These are phyloP conservation scores for Corythornis cristatus DNA, from an alignment of 2,113 vertebrate species.

Conservation along the genomic window DNA sequence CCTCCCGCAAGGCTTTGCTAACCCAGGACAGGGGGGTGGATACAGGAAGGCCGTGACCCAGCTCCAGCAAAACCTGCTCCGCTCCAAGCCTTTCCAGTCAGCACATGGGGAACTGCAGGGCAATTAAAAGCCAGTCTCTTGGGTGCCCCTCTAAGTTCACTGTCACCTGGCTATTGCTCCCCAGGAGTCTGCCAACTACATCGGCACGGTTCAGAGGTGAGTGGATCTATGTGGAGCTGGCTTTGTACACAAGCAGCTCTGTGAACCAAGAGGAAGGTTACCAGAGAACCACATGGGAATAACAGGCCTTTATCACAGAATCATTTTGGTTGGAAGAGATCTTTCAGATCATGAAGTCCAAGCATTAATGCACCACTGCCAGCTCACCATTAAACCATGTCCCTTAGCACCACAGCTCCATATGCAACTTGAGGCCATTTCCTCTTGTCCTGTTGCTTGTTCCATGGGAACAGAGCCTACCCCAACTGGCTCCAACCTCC, in stretches of 20 bases:
- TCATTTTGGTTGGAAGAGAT: not conserved
- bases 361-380: not conserved
- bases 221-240: not conserved
- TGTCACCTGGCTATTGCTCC: not conserved
- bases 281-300: not conserved
- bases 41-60: not conserved
- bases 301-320: not conserved
- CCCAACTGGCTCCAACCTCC: not conserved
- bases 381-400: not conserved
- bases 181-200: not conserved
- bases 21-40: fast-evolving
- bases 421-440: not conserved
- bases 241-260: not conserved
- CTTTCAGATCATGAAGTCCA: not conserved
- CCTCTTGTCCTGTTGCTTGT: not conserved
- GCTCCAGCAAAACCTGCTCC: not conserved
- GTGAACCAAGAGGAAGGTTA: not conserved
- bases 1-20: not conserved
- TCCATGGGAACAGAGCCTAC: not conserved
- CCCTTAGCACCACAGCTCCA: not conserved
- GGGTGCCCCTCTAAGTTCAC: not conserved
- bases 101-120: not conserved
- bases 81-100: not conserved
- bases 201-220: not conserved
- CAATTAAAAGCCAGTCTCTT: not conserved